These are phyloP conservation scores for Micropoecilia bifurca DNA, from an alignment of 2,797 vertebrate species.

Conservation along the genomic window DNA sequence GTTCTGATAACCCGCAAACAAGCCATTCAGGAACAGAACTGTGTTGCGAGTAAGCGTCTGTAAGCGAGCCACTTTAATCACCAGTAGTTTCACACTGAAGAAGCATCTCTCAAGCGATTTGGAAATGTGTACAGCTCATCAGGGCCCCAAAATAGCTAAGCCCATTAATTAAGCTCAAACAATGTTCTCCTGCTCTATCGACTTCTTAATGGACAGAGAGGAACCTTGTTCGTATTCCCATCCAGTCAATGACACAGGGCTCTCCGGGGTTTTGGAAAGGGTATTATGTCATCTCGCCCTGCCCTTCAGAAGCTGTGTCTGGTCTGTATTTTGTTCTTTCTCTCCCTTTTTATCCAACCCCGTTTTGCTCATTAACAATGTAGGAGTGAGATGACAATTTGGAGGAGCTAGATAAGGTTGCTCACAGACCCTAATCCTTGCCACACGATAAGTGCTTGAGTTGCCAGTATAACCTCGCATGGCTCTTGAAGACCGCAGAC, in stretches of 20 bases:
- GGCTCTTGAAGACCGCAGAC: slow-evolving; percentile 32
- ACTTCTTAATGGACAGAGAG: slow-evolving; percentile 85
- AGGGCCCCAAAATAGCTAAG: slow-evolving; percentile 71
- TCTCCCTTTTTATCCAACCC: slow-evolving; percentile 28
- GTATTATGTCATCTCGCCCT: slow-evolving; percentile 81
- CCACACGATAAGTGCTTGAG: slow-evolving; percentile 41
- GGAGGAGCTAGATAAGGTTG: slow-evolving; percentile 71
- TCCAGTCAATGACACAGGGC: slow-evolving; percentile 78
- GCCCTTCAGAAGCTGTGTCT: slow-evolving; percentile 80
- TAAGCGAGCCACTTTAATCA: slow-evolving; percentile 70
- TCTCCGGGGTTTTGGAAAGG: slow-evolving; percentile 72
- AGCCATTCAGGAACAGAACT: slow-evolving; percentile 7
- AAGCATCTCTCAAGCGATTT: slow-evolving; percentile 75
- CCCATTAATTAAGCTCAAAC: slow-evolving; percentile 85
- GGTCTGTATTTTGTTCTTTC: slow-evolving; percentile 61
- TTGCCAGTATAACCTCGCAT: slow-evolving; percentile 34
- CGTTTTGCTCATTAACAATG: slow-evolving; percentile 82
- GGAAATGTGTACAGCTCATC: slow-evolving; percentile 76
- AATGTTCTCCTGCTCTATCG: slow-evolving; percentile 81
- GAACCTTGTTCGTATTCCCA: slow-evolving; percentile 80
- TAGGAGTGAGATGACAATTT: slow-evolving; percentile 72
- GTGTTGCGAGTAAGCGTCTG: slow-evolving; percentile 11
- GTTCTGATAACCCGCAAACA: slow-evolving; percentile 20
- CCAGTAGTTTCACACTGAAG: slow-evolving; percentile 68
- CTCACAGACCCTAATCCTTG: slow-evolving; percentile 48